A percentile compares a stretch with the other conserved stretches of the same genome.
These are phyloP conservation scores for Polyommatus iphigenia DNA, from an alignment of 2,888 invertebrate genomes.

Conservation along the genomic window DNA sequence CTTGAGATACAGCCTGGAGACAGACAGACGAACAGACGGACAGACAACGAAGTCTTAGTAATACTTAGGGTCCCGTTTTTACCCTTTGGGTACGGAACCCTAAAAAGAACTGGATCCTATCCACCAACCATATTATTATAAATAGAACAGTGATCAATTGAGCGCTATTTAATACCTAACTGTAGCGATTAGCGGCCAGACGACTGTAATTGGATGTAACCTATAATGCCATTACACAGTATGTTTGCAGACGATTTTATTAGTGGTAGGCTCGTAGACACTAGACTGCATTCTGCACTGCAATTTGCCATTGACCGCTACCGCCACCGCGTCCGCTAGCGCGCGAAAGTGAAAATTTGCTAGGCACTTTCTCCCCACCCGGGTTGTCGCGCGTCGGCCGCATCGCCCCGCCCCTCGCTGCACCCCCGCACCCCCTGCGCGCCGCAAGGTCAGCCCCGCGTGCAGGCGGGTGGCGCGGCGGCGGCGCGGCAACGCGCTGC, in stretches of 20 bases:
- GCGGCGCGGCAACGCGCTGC: constrained; percentile 72
- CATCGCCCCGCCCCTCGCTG: constrained; percentile 62
- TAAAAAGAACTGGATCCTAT: no score
- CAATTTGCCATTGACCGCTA: constrained; percentile 45
- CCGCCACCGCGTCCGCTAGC: constrained; percentile 59
- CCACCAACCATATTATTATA: no score
- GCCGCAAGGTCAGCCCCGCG: constrained; percentile 49
- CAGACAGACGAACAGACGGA: no score
- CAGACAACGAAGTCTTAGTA: no score
- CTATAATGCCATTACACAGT: constrained; percentile 11
- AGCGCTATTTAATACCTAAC: neutral
- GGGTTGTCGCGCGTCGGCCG: constrained; percentile 50
- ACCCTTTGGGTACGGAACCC: no score
- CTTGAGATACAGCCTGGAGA: no score
- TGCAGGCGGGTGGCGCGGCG: constrained; percentile 60
- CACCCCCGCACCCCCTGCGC: constrained; percentile 55
- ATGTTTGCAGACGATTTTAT: constrained; percentile 22
- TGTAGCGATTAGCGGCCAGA: constrained; percentile 2
- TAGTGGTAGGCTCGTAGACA: constrained; percentile 1
- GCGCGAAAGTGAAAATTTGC: constrained; percentile 77
- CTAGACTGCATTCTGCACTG: constrained; percentile 36
- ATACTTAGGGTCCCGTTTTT: no score
- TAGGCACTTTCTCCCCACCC: constrained; percentile 78
- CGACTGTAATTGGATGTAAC: constrained; percentile 20
- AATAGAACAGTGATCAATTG: neutral